phyloP scores from a whole-genome alignment of 1,140 invertebrate genomes.

The Potamilus streckersoni region DNA sequence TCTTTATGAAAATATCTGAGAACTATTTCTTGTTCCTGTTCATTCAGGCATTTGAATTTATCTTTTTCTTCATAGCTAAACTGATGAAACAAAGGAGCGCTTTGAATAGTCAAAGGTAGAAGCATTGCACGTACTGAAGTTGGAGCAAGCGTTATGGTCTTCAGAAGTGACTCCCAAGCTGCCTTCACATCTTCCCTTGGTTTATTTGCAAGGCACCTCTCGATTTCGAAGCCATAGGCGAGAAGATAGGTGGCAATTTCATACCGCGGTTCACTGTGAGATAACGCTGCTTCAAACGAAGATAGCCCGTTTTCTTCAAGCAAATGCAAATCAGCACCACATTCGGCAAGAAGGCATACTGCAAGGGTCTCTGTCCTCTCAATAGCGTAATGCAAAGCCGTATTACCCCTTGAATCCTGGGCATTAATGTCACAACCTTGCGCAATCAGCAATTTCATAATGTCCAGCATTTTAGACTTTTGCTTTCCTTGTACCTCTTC shows the following conservation, averaged over 20 bases:
- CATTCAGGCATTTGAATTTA: background rate
- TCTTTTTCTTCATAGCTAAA: background rate
- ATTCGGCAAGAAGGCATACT: conserved; percentile 4
- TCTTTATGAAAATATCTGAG: background rate
- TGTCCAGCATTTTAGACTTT: conserved; percentile 1
- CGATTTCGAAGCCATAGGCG: conserved; percentile 13
- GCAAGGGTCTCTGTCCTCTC: background rate
- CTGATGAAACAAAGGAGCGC: background rate
- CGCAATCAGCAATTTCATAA: conserved; percentile 2
- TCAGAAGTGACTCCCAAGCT: background rate
- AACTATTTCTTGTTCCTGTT: background rate
- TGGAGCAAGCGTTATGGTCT: background rate
- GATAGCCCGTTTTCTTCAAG: background rate
- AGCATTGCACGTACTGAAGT: background rate
- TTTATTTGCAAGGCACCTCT: background rate
- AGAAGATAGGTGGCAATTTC: conserved; percentile 11
- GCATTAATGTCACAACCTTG: conserved; percentile 10
- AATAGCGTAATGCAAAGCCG: conserved; percentile 9
- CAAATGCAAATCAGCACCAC: conserved; percentile 14
- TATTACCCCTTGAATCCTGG: conserved; percentile 5
- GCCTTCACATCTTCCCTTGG: background rate
- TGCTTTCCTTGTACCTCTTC: background rate
- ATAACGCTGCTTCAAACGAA: conserved; percentile 11
- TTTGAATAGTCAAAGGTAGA: background rate
- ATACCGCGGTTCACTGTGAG: conserved; percentile 7